Evolutionary conservation across 1,140 invertebrate species (phyloP), one percentile per base, ranked within the genome.

Genomic region (Carcinoscorpius rotundicauda): DNA sequence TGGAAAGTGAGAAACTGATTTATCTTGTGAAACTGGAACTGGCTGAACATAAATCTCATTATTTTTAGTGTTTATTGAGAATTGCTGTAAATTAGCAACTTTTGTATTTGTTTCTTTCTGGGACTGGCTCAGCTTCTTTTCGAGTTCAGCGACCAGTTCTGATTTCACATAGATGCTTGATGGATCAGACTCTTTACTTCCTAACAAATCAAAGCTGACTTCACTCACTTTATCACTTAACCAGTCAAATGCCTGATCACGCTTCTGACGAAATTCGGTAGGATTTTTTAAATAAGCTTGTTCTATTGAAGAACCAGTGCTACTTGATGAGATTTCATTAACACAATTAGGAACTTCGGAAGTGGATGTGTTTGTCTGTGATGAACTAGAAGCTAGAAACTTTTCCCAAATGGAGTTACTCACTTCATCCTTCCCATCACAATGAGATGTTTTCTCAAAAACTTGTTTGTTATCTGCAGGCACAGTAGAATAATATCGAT

Each of bases 161-260:
- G 29, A 29, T 29, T 29, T 29, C 29, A 29, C 29, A 29, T 29
- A 29, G 29, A 29, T 29, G 29, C 29, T 29, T 29, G 29, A 29
- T 29, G 29, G 29, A 29, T 29, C 29, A 29, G 29, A 29, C 29
- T 29, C 29, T 29, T 29, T 29, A 29, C 29, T 29, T 29, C 29
- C 29, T 29, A 66, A 61, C 49, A 61, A 67, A 62, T 71, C 72
- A 50, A 73, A 56, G 52, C 72, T 66, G 64, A 76, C 72, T 61
- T 68, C 71, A 68, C 65, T 73, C 50, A 77, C 65, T 29, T 73
- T 76, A 69, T 73, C 73, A 68, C 74, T 75, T 51, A 76, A 64
- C 77, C 77, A 79, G 69, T 75, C 76, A 74, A 76, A 77, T 52
- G 75, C 74, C 66, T 75, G 73, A 52, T 77, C 73, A 48, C 64